phyloP scores from a whole-genome alignment of 2,888 invertebrate species.

The Apodemia hepburni region DNA sequence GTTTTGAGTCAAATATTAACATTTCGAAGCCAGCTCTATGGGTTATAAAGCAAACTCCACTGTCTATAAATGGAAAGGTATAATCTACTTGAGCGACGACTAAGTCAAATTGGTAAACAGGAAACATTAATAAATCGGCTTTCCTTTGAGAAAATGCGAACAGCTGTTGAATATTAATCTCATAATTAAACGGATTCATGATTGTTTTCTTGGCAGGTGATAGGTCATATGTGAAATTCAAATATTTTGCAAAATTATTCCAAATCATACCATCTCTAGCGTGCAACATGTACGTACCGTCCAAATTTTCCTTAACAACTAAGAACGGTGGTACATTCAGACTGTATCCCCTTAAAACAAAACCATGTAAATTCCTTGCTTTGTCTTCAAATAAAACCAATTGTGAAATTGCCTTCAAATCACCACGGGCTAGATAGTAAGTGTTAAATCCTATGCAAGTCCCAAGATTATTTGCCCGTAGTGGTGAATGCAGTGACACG shows the following conservation, averaged over 20 bases:
- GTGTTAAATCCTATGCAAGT: constrained; percentile 56
- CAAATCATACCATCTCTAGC: constrained; percentile 60
- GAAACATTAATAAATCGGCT: constrained; percentile 53
- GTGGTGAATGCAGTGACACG: constrained; percentile 44
- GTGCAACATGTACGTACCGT: constrained; percentile 45
- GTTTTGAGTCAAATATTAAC: constrained; percentile 49
- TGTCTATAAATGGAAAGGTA: constrained; percentile 53
- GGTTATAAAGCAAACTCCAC: constrained; percentile 61
- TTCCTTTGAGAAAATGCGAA: constrained; percentile 52
- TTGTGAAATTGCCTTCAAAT: constrained; percentile 18
- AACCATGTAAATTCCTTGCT: constrained; percentile 53
- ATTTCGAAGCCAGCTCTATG: constrained; percentile 60
- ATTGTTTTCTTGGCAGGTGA: constrained; percentile 39
- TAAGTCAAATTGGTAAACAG: constrained; percentile 61
- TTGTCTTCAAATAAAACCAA: constrained; percentile 50
- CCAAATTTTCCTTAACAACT: constrained; percentile 37
- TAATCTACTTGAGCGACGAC: constrained; percentile 55
- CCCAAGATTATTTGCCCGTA: constrained; percentile 48
- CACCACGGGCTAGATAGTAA: constrained; percentile 36
- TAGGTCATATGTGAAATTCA: constrained; percentile 61
- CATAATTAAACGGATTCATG: constrained; percentile 50
- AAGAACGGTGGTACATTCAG: constrained; percentile 51
- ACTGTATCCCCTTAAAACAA: constrained; percentile 42
- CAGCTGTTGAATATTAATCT: constrained; percentile 48
- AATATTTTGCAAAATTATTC: constrained; percentile 49